phyloP scores from a whole-genome alignment of 2,113 vertebrate genomes.

The Syngnathus typhle region DNA sequence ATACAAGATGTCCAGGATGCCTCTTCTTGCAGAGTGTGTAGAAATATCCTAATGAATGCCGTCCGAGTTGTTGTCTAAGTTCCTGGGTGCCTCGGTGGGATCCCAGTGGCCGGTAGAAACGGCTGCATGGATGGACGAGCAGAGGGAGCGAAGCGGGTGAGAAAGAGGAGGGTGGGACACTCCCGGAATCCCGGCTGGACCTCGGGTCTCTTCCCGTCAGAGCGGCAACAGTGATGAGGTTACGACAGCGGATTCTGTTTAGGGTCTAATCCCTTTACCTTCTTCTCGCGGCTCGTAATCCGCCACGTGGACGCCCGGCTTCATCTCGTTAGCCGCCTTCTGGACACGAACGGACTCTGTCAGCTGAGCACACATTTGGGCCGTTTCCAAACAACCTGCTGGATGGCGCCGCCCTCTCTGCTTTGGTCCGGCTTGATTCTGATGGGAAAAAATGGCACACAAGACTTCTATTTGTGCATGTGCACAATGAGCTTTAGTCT shows the following conservation, averaged over 20 bases:
- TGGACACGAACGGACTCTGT: conserved; percentile 75
- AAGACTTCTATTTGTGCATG: not conserved
- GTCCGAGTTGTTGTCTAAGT: conserved; percentile 20
- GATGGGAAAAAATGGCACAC: not conserved
- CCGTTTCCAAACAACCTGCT: conserved; percentile 31
- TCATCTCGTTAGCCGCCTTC: conserved; percentile 92
- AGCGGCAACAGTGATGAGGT: conserved; percentile 74
- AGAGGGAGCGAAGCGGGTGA: conserved; percentile 11
- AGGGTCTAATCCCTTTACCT: conserved; percentile 86
- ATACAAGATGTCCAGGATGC: conserved; percentile 29
- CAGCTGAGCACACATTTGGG: conserved; percentile 44
- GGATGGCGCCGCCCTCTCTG: not conserved
- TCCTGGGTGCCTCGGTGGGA: conserved; percentile 35
- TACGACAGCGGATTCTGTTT: conserved; percentile 73
- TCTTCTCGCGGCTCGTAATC: conserved; percentile 83
- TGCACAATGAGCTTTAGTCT: conserved; percentile 33
- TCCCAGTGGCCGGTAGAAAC: conserved; percentile 22
- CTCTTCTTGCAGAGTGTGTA: conserved; percentile 24
- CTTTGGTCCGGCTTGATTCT: not conserved
- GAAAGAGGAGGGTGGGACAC: conserved; percentile 10
- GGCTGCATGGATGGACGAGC: conserved; percentile 37
- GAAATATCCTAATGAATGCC: conserved; percentile 24
- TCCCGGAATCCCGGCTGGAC: conserved; percentile 15
- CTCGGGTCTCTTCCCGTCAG: conserved; percentile 29
- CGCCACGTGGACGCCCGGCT: conserved; percentile 75